Base-by-base conservation (phyloP, 2,888 invertebrate species). In the Eristalis intricaria region DNA sequence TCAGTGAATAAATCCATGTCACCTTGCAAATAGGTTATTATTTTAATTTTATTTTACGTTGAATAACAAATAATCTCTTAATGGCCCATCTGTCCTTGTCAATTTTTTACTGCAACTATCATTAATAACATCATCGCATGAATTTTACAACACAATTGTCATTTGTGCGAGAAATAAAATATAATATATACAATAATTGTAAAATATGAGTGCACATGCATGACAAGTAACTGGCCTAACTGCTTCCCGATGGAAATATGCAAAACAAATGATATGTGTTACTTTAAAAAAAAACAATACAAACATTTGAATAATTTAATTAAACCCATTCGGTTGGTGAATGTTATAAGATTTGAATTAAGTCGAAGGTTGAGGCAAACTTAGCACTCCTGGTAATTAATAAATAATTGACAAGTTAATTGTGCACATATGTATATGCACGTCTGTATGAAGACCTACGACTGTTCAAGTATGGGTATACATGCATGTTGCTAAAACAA, bases 251-350 rank as follows among this genome's bases (percentile, higher is more conserved):
- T 50, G 19, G 50, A 19, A 19, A 50, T 19, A 50, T 50, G 8
- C 7, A 50, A 50, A 50, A 50, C 43, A 43, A 43, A n/a, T n/a
- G 43, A 19, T 19, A n/a, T 43, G n/a, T 5, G 19, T 4, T n/a
- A 56, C n/a, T 50, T 50, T 32, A 32, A 19, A 32, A 69, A 69
- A 40, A 60, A 60, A 60, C 22, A n/a, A n/a, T 29, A 38, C 60
- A 60, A 19, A 8, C 11, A 40, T 69, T 60, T 70, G 60, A 70
- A 70, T 70, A 70, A 70, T 70, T 70, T 38, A 60, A 60, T 69
- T 56, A 15, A 69, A 35, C 22, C 26, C 22, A 69, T 38, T 70
- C 23, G 32, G 38, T 38, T 60, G 38, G 23, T 26, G 15, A 13
- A 60, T 60, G 38, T 58, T 23, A 38, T 22, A 19, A n/a, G 56